A percentile compares a stretch with the other conserved stretches of the same genome.
Evolutionary conservation across 2,888 invertebrate species (phyloP).

Genomic region (Sussaba pulchella): DNA sequence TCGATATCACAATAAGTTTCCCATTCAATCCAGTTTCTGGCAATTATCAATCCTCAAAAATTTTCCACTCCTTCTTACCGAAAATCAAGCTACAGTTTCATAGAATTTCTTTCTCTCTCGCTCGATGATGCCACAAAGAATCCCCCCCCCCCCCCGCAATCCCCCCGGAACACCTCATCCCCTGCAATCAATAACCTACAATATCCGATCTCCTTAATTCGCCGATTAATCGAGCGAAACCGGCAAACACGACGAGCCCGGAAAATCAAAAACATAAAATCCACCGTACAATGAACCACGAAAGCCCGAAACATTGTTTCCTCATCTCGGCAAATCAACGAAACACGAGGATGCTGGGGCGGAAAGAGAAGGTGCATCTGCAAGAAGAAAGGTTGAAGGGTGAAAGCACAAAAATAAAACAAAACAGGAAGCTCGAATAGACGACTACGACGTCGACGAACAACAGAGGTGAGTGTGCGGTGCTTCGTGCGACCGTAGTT

Average conservation of each 20-base stretch:
- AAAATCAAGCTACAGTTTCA: too few species aligned
- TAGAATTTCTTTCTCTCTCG: too few species aligned
- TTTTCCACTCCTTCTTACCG: too few species aligned
- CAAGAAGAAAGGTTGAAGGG: background rate
- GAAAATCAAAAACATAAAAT: slow-evolving; percentile 11
- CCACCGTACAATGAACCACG: slow-evolving; percentile 33
- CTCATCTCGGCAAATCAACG: background rate
- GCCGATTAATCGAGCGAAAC: slow-evolving; percentile 37
- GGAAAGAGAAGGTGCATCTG: too few species aligned
- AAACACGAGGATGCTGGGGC: too few species aligned
- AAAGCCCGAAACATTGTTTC: slow-evolving; percentile 26
- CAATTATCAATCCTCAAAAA: too few species aligned
- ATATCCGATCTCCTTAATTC: slow-evolving; percentile 1
- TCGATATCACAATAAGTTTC: too few species aligned
- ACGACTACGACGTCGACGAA: slow-evolving; percentile 36
- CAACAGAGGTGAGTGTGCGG: slow-evolving; percentile 37
- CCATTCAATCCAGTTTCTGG: too few species aligned
- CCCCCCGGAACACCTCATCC: too few species aligned
- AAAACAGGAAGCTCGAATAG: slow-evolving; percentile 21
- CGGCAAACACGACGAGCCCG: slow-evolving; percentile 1
- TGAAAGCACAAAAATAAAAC: background rate
- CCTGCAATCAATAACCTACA: background rate
- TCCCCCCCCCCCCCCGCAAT: too few species aligned
- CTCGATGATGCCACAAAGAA: too few species aligned
- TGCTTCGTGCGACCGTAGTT: slow-evolving; percentile 16